phyloP scores from a whole-genome alignment of 2,113 vertebrate species.

The human region GRCh38 chr4:105816001-105816500 shows the following conservation, averaged over 20 bases:
- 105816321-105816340: constrained; percentile 50
- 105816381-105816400: neutral
- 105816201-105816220: neutral
- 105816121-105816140: neutral
- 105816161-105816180: neutral
- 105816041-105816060: constrained; percentile 11
- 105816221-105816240: neutral
- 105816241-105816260: constrained; percentile 9
- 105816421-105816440: constrained; percentile 2
- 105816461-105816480: neutral
- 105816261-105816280: constrained; percentile 3
- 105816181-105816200: neutral
- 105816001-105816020: constrained; percentile 10
- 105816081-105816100: constrained; percentile 12
- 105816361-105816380: constrained; percentile 54
- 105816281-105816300: constrained; percentile 40
- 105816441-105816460: constrained; percentile 47
- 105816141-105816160: neutral
- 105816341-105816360: constrained; percentile 9
- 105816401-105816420: constrained; percentile 42
- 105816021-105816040: neutral
- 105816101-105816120: constrained; percentile 14
- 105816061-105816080: neutral
- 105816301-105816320: constrained; percentile 36
- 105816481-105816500: neutral